Conservation (phyloP, 2,113 vertebrate species). For the Heterocephalus glaber region DNA sequence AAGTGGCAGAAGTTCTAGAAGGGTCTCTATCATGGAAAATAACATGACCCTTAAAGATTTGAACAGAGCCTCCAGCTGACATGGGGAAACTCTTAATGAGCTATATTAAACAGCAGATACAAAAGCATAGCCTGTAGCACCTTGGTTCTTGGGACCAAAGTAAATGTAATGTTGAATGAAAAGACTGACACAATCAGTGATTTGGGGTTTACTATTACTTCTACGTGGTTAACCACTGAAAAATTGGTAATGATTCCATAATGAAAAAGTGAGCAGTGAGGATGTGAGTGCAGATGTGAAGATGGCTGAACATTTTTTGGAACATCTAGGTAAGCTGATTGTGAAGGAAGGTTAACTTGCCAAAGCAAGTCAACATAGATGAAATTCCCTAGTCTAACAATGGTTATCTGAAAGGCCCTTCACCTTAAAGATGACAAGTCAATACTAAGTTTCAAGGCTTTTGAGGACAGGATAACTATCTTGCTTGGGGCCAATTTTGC, state of each 20-base stretch:
- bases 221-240: background rate
- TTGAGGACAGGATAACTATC: background rate
- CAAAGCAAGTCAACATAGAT: background rate
- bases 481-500: background rate
- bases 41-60: background rate
- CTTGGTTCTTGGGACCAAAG: background rate
- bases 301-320: background rate
- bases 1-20: background rate
- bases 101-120: accelerated
- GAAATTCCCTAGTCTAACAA: background rate
- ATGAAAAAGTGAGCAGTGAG: background rate
- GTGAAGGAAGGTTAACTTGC: background rate
- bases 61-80: background rate
- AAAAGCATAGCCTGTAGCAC: no score
- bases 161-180: background rate
- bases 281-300: background rate
- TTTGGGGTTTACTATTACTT: background rate
- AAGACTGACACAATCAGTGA: background rate
- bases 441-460: background rate
- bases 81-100: no score
- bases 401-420: background rate
- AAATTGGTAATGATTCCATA: background rate
- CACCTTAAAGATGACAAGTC: background rate
- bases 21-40: background rate
- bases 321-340: background rate